phyloP scores from a whole-genome alignment of 1,140 invertebrate genomes.

The Acromyrmex heyeri region DNA sequence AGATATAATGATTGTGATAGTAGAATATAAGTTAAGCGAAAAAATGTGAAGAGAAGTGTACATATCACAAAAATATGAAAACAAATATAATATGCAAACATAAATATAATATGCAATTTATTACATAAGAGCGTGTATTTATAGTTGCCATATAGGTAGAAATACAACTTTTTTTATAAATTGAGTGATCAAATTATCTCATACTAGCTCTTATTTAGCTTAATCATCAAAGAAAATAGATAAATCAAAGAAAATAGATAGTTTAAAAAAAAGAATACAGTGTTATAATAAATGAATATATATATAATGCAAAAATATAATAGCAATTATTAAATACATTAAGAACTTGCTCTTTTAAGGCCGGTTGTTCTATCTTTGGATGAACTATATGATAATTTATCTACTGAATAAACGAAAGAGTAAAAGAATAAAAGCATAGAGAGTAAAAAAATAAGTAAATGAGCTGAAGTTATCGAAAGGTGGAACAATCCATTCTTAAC shows the following conservation, averaged over 20 bases:
- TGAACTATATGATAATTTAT: too few relatives aligned
- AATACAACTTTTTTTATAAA: neutral
- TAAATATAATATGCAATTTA: neutral
- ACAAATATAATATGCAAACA: neutral
- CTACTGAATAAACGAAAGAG: too few relatives aligned
- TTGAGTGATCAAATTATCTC: neutral
- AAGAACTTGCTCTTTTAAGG: neutral
- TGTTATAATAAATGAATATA: neutral
- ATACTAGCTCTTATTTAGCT: neutral
- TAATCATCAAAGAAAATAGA: neutral
- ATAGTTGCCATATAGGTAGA: neutral
- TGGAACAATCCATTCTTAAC: too few relatives aligned
- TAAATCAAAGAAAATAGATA: neutral
- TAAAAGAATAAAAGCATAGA: too few relatives aligned
- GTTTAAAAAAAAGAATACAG: neutral
- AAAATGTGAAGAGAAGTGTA: neutral
- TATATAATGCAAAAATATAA: neutral
- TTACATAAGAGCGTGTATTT: neutral
- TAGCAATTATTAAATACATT: neutral
- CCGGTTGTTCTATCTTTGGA: too few relatives aligned
- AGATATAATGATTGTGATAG: neutral
- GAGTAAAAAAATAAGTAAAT: too few relatives aligned
- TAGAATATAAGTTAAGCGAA: neutral
- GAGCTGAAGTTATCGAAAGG: too few relatives aligned
- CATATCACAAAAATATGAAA: neutral